Evolutionary conservation across 1,140 invertebrate species (phyloP), one percentile per base, ranked within the genome.

Genomic region (Homalodisca vitripennis): DNA sequence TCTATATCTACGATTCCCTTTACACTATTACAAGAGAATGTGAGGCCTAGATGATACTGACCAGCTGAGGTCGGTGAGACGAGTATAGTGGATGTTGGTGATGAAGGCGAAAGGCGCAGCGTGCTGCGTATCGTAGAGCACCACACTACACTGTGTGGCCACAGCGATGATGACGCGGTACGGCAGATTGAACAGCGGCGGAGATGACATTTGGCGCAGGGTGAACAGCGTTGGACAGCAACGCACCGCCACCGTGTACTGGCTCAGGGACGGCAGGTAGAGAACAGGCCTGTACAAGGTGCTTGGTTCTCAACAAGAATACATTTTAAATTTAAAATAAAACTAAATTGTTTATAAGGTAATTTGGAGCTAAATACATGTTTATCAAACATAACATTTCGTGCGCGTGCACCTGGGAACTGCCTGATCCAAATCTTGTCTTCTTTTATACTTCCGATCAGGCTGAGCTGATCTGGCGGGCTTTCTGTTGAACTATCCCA

Each of bases 71-170:
- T 98, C 96, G 46, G 93, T 97, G 13, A 98, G 82, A 75, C 94
- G 85, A 0, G 95, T 94, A 74, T 97, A 98, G 79, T 99, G 96
- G 75, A 98, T 95, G 76, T 97, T 94, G 1, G 91, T 88, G 57
- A 98, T 85, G 66, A 91, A 82, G 0, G 89, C 94, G 79, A 98
- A 88, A 0, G 97, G 96, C 41, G 85, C 82, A 14, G 82, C 80
- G 80, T 97, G 95, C 78, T 97, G 94, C 10, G 94, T 98, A 78
- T 98, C 97, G 78, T 96, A 97, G 20, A 98, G 79, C 57, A 96
- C 81, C 55, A 98, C 86, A 22, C 93, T 89, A 74, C 89, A 89
- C 74, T 92, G 88, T 1, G 95, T 95, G 17, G 90, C 95, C 13
- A 98, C 90, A 3, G 95, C 95, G 79, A 96, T 92, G 29, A 98